phyloP scores from a whole-genome alignment of 2,113 vertebrate species.

The Machaerirhynchus nigripectus region DNA sequence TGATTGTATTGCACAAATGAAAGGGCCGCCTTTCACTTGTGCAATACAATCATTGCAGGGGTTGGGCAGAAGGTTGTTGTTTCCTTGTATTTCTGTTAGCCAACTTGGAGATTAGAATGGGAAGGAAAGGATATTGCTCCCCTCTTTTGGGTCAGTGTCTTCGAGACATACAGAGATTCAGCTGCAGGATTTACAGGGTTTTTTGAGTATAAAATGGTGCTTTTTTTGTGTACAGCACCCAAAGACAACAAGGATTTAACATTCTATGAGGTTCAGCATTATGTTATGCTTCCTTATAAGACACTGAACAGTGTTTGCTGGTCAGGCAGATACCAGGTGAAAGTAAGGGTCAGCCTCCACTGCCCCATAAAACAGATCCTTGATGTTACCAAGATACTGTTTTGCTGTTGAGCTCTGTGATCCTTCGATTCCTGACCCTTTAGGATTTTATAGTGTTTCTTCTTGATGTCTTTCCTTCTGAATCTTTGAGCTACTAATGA shows the following conservation, averaged over 20 bases:
- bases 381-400: not conserved
- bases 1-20: not conserved
- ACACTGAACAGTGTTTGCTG: not conserved
- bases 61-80: not conserved
- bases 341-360: not conserved
- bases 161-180: not conserved
- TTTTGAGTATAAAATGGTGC: not conserved
- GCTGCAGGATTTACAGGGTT: not conserved
- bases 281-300: not conserved
- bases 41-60: not conserved
- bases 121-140: not conserved
- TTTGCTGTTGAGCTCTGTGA: not conserved
- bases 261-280: not conserved
- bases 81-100: not conserved
- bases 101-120: not conserved
- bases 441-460: not conserved
- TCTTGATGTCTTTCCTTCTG: not conserved
- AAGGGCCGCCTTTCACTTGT: not conserved
- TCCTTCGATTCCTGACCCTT: not conserved
- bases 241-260: not conserved
- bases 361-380: not conserved
- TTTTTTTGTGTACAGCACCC: not conserved
- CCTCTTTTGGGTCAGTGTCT: not conserved
- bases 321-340: not conserved
- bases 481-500: not conserved